Percentiles rank a stretch among this genome's conserved stretches.
These are phyloP conservation scores for Montipora sp. DNA, from an alignment of 64 coral and sea anemone species.

Conservation along the genomic window DNA sequence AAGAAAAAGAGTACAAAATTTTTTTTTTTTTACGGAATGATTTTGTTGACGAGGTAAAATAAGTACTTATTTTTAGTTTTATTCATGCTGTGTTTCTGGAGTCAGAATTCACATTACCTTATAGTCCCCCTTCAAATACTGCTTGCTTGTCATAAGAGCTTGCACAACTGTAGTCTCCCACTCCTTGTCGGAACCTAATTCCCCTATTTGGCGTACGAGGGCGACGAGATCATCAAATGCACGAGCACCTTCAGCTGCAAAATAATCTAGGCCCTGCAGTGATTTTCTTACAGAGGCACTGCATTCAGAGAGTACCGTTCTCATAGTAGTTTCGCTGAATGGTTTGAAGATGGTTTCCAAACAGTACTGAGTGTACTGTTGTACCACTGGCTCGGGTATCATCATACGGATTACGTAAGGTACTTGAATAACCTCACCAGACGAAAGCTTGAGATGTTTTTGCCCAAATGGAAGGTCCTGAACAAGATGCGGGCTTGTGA, in stretches of 20 bases:
- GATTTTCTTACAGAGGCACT: too few species aligned
- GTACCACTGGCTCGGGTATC: too few species aligned
- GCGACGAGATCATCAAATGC: slow-evolving; percentile 15
- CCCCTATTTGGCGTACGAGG: background rate
- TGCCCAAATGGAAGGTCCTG: too few species aligned
- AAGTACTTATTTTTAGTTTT: background rate
- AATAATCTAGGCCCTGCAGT: too few species aligned
- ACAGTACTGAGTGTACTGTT: too few species aligned
- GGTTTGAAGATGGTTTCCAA: too few species aligned
- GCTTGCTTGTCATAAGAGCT: slow-evolving; percentile 4
- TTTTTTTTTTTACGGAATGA: background rate
- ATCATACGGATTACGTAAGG: too few species aligned
- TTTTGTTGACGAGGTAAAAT: background rate
- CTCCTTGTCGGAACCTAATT: background rate
- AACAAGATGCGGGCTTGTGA: too few species aligned
- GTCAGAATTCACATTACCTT: background rate
- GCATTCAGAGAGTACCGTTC: too few species aligned
- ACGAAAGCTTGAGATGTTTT: too few species aligned
- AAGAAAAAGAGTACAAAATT: background rate
- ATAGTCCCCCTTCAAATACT: slow-evolving; percentile 37
- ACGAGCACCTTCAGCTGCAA: background rate
- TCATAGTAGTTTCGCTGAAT: too few species aligned
- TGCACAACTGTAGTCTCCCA: slow-evolving; percentile 4
- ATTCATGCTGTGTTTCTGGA: background rate
- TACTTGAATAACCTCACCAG: too few species aligned